A percentile compares a stretch with the other conserved stretches of the same genome.
These are phyloP conservation scores for Zaprionus nigranus DNA, from an alignment of 1,140 invertebrate species.

Conservation along the genomic window DNA sequence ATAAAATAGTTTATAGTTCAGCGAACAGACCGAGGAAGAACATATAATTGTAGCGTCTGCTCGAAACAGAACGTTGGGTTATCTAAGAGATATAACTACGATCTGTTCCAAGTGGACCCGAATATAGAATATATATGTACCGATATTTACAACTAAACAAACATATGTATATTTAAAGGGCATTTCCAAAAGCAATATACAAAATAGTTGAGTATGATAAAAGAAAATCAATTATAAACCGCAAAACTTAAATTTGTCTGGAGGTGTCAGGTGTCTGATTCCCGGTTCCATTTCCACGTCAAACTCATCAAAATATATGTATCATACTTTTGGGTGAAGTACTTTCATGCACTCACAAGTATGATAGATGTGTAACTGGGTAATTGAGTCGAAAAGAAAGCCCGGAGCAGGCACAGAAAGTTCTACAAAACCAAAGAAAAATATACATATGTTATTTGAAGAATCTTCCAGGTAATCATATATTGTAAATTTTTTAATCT, in stretches of 20 bases:
- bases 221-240: constrained; percentile 11
- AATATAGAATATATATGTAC: constrained; percentile 18
- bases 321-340: background rate
- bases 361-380: background rate
- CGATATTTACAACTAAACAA: constrained; percentile 28
- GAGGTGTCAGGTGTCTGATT: background rate
- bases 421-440: constrained; percentile 2
- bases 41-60: constrained; percentile 20
- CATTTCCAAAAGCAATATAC: constrained; percentile 55
- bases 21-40: constrained; percentile 42
- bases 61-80: constrained; percentile 11
- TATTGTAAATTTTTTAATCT: constrained; percentile 28
- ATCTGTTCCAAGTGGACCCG: constrained; percentile 12
- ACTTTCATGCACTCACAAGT: background rate
- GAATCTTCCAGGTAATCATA: constrained; percentile 61
- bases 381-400: background rate
- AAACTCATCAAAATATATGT: background rate
- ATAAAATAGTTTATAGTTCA: constrained; percentile 32
- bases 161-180: constrained; percentile 46
- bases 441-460: constrained; percentile 42
- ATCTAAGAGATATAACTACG: constrained; percentile 34
- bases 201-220: constrained; percentile 23
- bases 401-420: background rate
- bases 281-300: background rate
- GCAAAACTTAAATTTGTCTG: constrained; percentile 10